Conservation (phyloP, 2,888 invertebrate genomes). For the Lepidocyrtoides sp. region DNA sequence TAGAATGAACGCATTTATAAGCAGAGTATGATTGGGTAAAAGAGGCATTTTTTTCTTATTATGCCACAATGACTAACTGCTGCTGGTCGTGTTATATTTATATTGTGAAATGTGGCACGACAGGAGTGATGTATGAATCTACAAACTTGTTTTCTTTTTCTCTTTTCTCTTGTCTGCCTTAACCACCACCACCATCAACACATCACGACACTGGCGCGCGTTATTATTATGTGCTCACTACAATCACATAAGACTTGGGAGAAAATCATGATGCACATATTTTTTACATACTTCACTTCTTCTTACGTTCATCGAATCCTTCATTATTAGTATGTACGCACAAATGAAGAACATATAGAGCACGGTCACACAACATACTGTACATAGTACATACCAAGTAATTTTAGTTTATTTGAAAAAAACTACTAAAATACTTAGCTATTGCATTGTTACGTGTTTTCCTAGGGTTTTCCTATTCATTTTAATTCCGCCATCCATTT, state of each 20-base stretch:
- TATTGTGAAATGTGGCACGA: background rate
- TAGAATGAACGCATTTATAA: background rate
- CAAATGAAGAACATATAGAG: no score
- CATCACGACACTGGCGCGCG: conserved; percentile 19
- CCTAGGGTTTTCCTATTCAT: background rate
- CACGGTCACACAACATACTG: no score
- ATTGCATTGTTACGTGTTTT: background rate
- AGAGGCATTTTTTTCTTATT: background rate
- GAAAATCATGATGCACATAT: conserved; percentile 43
- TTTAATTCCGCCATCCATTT: background rate
- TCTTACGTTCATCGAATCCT: conserved; percentile 17
- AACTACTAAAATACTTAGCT: background rate
- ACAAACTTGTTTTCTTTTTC: conserved; percentile 28
- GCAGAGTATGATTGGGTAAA: background rate
- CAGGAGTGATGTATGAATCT: background rate
- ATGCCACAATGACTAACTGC: background rate
- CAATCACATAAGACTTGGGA: conserved; percentile 21
- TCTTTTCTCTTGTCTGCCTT: background rate
- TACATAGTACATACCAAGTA: no score
- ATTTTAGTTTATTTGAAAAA: no score
- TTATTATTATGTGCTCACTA: conserved; percentile 23
- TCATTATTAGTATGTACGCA: background rate
- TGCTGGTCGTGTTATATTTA: conserved; percentile 4
- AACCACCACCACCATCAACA: conserved; percentile 47
- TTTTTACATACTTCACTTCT: conserved; percentile 52